Conservation (phyloP, 64 coral and sea anemone species). For the Trachythela sp. region DNA sequence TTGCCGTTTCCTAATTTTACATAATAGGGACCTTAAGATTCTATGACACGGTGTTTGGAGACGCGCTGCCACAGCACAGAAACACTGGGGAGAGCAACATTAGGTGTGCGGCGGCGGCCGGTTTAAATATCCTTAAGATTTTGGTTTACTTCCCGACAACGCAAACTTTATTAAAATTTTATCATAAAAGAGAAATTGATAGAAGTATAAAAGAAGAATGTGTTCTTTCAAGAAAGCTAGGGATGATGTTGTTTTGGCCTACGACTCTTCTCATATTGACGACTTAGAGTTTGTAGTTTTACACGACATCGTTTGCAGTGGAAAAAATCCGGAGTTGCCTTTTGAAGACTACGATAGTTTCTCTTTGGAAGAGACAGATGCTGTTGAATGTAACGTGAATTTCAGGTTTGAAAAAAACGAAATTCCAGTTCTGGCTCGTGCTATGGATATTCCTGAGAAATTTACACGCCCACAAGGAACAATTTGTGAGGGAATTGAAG, state of each 20-base stretch:
- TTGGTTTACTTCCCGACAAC: neutral
- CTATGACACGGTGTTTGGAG: neutral
- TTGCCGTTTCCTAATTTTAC: no score
- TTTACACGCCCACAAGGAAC: constrained; percentile 6
- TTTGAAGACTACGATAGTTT: neutral
- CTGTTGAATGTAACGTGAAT: neutral
- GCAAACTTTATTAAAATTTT: neutral
- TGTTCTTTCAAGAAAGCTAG: neutral
- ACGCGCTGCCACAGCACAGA: neutral
- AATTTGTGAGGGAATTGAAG: neutral
- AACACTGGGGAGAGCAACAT: constrained; percentile 14
- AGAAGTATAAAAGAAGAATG: neutral
- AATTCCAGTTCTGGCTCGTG: neutral
- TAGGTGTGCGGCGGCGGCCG: neutral
- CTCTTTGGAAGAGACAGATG: neutral
- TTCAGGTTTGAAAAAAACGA: constrained; percentile 10
- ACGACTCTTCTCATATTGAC: neutral
- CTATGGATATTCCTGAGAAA: constrained; percentile 2
- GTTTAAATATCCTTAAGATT: constrained; percentile 9
- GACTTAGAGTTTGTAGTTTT: neutral
- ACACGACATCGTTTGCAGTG: neutral
- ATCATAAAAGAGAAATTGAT: neutral
- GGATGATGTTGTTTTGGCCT: neutral
- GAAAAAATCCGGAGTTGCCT: constrained; percentile 9
- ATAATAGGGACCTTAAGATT: constrained; percentile 14